Conservation (phyloP, 2,113 vertebrate species). For the Thymallus thymallus region DNA sequence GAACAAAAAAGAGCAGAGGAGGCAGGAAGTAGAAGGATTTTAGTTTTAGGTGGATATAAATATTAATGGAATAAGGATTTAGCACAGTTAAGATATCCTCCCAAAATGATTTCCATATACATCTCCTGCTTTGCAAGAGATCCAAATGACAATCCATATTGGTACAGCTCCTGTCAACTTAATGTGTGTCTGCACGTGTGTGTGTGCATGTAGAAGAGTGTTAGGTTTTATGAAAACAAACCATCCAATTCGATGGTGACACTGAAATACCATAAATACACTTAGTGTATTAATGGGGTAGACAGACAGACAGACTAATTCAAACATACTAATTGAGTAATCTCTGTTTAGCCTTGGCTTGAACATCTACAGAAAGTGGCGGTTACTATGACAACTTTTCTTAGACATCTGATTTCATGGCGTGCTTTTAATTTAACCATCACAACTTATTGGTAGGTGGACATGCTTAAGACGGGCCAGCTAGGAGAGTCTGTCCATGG, state of each 20-base stretch:
- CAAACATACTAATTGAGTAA: not conserved
- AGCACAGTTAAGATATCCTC: not conserved
- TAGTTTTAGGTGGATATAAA: not conserved
- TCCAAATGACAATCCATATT: not conserved
- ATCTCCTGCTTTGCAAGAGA: not conserved
- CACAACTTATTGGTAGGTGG: not conserved
- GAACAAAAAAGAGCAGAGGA: not conserved
- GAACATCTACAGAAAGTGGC: not conserved
- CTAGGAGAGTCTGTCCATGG: not conserved
- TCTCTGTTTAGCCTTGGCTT: not conserved
- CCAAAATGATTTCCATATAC: not conserved
- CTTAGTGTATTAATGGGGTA: not conserved
- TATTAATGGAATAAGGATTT: not conserved
- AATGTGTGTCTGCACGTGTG: not conserved
- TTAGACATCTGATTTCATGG: not conserved
- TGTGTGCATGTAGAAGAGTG: not conserved
- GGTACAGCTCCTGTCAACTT: not conserved
- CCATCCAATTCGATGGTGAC: too few species aligned
- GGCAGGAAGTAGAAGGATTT: not conserved
- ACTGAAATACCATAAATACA: too few species aligned
- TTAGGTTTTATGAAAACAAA: too few species aligned
- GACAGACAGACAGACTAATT: not conserved
- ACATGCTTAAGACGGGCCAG: not conserved
- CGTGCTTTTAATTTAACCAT: not conserved
- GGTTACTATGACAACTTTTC: not conserved